A percentile compares a stretch with the other conserved stretches of the same genome.
Evolutionary conservation across 1,140 invertebrate genomes (phyloP).

Genomic region (Potamilus streckersoni): DNA sequence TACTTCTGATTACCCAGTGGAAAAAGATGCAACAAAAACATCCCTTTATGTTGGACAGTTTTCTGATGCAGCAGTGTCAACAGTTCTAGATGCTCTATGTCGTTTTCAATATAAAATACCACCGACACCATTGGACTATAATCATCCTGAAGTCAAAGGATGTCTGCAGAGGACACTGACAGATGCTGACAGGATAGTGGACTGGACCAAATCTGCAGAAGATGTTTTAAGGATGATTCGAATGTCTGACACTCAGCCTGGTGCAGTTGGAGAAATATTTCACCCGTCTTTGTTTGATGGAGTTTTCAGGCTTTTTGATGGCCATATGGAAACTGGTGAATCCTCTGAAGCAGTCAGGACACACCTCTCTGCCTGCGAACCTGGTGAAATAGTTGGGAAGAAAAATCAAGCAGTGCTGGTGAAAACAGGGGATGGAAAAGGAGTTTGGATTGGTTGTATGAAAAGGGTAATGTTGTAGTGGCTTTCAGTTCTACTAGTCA

Average conservation of each 20-base stretch:
- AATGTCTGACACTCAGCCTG: constrained; percentile 23
- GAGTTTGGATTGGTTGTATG: constrained; percentile 24
- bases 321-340: constrained; percentile 3
- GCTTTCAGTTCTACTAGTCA: too few relatives aligned
- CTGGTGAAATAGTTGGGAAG: background rate
- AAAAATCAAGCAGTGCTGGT: constrained; percentile 8
- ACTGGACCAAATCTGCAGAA: constrained; percentile 12
- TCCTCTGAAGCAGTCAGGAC: background rate
- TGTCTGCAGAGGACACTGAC: constrained; percentile 5
- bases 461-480: constrained; percentile 3
- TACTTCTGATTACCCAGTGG: constrained; percentile 1
- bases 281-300: background rate
- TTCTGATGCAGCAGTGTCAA: constrained; percentile 11
- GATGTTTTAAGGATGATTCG: constrained; percentile 6
- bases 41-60: constrained; percentile 7
- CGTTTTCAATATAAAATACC: background rate
- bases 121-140: background rate
- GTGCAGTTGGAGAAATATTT: constrained; percentile 2
- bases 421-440: constrained; percentile 6
- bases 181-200: constrained; percentile 10
- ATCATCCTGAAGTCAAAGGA: background rate
- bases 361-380: background rate
- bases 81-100: constrained; percentile 1
- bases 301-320: constrained; percentile 13
- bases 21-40: constrained; percentile 7